A percentile compares a stretch with the other conserved stretches of the same genome.
These are phyloP conservation scores for Phodopus roborovskii DNA, from an alignment of 2,113 vertebrate species.

Conservation along the genomic window DNA sequence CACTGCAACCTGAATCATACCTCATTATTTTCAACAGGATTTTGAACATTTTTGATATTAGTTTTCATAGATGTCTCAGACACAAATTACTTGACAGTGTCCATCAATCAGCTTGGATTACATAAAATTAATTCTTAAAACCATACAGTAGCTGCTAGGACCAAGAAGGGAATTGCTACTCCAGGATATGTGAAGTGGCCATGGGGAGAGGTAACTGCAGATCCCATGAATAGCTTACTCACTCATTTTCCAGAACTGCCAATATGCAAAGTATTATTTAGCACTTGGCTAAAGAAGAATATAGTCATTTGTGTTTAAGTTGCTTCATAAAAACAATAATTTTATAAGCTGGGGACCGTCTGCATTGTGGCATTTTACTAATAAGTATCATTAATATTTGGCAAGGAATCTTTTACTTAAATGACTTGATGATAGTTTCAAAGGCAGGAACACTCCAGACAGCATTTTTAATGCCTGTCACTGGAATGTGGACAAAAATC, in stretches of 20 bases:
- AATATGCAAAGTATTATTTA: constrained; percentile 3
- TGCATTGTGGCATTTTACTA: constrained; percentile 63
- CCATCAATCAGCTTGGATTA: background rate
- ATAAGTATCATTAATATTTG: constrained; percentile 77
- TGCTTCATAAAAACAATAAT: constrained; percentile 49
- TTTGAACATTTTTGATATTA: constrained; percentile 2
- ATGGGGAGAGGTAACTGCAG: background rate
- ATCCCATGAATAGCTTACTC: background rate
- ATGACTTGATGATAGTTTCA: constrained; percentile 62
- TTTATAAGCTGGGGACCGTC: constrained; percentile 61
- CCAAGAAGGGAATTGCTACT: background rate
- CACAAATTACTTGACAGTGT: constrained; percentile 28
- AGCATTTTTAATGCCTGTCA: constrained; percentile 8
- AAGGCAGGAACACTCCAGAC: constrained; percentile 36
- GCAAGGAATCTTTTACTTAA: constrained; percentile 65
- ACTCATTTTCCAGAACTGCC: background rate
- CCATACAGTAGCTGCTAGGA: background rate
- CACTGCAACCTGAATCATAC: background rate
- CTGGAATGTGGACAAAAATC: constrained; percentile 57
- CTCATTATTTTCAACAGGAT: constrained; percentile 55
- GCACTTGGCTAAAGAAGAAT: constrained; percentile 21
- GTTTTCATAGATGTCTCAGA: constrained; percentile 30
- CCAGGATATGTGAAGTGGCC: background rate
- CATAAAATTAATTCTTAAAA: constrained; percentile 43
- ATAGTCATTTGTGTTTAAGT: constrained; percentile 44